Percentiles rank a stretch among this genome's conserved stretches.
phyloP scores from a whole-genome alignment of 2,113 vertebrate genomes.

The Vanacampus margaritifer region DNA sequence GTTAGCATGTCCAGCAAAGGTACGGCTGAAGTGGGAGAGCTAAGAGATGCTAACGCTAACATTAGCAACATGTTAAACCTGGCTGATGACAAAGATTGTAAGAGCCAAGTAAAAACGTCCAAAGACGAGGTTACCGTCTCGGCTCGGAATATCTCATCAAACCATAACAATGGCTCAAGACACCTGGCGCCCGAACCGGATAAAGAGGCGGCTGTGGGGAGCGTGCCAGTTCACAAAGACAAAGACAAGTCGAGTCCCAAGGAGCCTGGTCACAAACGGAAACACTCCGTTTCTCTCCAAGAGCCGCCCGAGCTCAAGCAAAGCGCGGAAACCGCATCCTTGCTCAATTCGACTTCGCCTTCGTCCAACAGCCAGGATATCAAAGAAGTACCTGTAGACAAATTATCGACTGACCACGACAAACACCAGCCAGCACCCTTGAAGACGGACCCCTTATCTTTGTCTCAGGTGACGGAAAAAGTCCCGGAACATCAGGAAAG shows the following conservation, averaged over 20 bases:
- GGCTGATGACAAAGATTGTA: slow-evolving; percentile 32
- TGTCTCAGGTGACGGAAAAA: slow-evolving; percentile 45
- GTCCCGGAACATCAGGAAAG: slow-evolving; percentile 30
- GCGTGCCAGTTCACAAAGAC: slow-evolving; percentile 10
- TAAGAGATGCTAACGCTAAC: slow-evolving; percentile 58
- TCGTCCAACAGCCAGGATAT: slow-evolving; percentile 8
- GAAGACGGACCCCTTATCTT: slow-evolving; percentile 19
- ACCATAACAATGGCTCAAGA: slow-evolving; percentile 25
- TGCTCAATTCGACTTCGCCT: slow-evolving; percentile 11
- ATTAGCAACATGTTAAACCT: slow-evolving; percentile 31
- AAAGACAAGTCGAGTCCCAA: slow-evolving; percentile 31
- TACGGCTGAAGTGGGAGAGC: slow-evolving; percentile 23
- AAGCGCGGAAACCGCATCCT: slow-evolving; percentile 14
- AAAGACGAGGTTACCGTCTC: neutral
- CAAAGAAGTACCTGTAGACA: slow-evolving; percentile 30
- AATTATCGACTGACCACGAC: slow-evolving; percentile 3
- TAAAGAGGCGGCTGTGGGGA: slow-evolving; percentile 2
- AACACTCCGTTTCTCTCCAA: slow-evolving; percentile 16
- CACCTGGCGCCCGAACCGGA: slow-evolving; percentile 17
- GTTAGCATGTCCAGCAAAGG: slow-evolving; percentile 29
- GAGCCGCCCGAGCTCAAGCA: slow-evolving; percentile 21
- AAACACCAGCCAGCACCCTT: slow-evolving; percentile 44
- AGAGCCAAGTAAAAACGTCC: neutral
- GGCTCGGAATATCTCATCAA: slow-evolving; percentile 6
- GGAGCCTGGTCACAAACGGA: slow-evolving; percentile 30